Conservation (phyloP, 2,113 vertebrate species). For the Podilymbus podiceps region DNA sequence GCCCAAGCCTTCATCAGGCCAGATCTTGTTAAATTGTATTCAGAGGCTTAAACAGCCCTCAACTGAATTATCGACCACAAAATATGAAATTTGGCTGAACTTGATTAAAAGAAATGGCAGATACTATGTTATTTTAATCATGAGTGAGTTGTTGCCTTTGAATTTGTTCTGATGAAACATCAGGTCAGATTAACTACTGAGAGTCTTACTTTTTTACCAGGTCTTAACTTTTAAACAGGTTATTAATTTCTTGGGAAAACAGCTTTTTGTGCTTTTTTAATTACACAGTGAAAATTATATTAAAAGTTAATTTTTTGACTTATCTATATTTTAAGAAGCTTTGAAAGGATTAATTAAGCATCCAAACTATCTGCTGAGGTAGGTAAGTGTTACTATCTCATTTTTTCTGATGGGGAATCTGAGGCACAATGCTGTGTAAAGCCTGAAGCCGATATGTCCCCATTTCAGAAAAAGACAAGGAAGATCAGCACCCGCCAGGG, state of each 20-base stretch:
- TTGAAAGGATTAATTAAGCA: conserved; percentile 52
- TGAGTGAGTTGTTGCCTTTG: background rate
- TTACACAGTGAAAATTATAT: conserved; percentile 9
- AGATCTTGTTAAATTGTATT: background rate
- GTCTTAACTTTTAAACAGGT: background rate
- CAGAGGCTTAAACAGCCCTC: background rate
- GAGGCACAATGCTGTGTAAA: background rate
- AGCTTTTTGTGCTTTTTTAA: conserved; percentile 36
- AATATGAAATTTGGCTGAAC: background rate
- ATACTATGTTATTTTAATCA: background rate
- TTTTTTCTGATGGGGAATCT: background rate
- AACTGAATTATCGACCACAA: background rate
- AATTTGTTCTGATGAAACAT: conserved; percentile 22
- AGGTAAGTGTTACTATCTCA: conserved; percentile 8
- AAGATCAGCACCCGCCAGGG: background rate
- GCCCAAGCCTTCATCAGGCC: background rate
- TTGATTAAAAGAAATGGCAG: background rate
- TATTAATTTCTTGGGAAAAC: conserved; percentile 28
- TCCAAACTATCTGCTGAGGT: conserved; percentile 13
- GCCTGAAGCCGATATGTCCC: background rate
- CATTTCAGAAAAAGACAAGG: background rate
- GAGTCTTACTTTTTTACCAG: background rate
- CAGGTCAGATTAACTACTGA: background rate
- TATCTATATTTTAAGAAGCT: conserved; percentile 30
- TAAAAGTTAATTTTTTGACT: background rate